Evolutionary conservation across 2,113 vertebrate species (phyloP).

Genomic region (Mustelus asterias): DNA sequence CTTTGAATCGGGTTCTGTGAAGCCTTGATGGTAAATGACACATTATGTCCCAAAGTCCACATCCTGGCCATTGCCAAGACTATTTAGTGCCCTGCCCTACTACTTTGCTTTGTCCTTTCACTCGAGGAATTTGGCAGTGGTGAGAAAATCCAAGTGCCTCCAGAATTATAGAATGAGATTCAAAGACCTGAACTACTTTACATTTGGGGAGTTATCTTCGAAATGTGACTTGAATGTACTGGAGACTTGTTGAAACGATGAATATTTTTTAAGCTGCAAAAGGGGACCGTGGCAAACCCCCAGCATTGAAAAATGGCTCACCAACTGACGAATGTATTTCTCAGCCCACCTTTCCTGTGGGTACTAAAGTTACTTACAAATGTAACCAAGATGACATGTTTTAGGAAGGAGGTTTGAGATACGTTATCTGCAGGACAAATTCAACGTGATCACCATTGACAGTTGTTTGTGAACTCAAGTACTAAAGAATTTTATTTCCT

Average conservation of each 20-base stretch:
- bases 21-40: too few relatives aligned
- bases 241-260: too few relatives aligned
- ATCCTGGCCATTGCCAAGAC: too few relatives aligned
- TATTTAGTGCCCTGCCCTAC: too few relatives aligned
- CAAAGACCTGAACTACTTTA: background rate
- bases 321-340: background rate
- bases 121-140: too few relatives aligned
- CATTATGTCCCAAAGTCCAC: too few relatives aligned
- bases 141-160: background rate
- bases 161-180: background rate
- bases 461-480: background rate
- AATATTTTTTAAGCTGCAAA: background rate
- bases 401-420: too few relatives aligned
- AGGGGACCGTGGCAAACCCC: background rate
- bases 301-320: background rate
- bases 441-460: background rate
- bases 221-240: background rate
- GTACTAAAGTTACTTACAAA: background rate
- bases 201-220: background rate
- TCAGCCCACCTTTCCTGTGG: background rate
- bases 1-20: too few relatives aligned
- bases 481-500: background rate
- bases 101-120: too few relatives aligned
- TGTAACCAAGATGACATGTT: background rate
- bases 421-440: background rate